Percentiles rank a stretch among this genome's conserved stretches.
Conservation (phyloP, 53 echinoderm and acorn worm genomes). For the Stichopus horrens region DNA sequence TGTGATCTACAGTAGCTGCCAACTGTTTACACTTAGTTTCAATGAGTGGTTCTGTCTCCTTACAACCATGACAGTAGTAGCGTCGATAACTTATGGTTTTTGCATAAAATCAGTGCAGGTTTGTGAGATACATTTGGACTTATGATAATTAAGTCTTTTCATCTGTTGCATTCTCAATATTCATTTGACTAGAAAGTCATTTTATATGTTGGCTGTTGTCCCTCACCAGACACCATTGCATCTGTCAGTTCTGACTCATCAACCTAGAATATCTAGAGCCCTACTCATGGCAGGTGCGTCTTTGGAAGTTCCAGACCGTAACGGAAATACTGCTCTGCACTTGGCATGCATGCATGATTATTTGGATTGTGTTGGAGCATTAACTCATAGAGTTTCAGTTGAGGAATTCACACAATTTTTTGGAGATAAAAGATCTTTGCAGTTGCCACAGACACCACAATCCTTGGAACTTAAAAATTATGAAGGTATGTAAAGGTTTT, state of each 20-base stretch:
- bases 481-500: conserved; percentile 71
- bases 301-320: conserved; percentile 68
- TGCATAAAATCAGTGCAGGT: too few species aligned
- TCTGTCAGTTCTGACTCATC: conserved; percentile 71
- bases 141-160: too few species aligned
- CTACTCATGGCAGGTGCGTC: conserved; percentile 72
- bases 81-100: too few species aligned
- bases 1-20: too few species aligned
- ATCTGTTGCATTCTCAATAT: too few species aligned
- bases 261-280: conserved; percentile 63
- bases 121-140: too few species aligned
- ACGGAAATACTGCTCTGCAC: conserved; percentile 86
- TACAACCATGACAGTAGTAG: too few species aligned
- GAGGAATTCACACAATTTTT: conserved; percentile 59
- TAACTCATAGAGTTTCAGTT: conserved; percentile 56
- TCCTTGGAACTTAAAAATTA: conserved; percentile 85
- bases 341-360: conserved; percentile 70
- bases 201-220: not conserved
- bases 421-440: conserved; percentile 33
- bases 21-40: too few species aligned
- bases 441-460: conserved; percentile 63
- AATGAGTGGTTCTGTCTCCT: too few species aligned
- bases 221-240: conserved; percentile 78
- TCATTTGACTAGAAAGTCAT: not conserved
- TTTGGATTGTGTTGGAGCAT: conserved; percentile 59